Percentiles rank a stretch among this genome's conserved stretches.
Evolutionary conservation across 2,797 vertebrate species (phyloP).

Genomic region (Tiaroga cobitis): DNA sequence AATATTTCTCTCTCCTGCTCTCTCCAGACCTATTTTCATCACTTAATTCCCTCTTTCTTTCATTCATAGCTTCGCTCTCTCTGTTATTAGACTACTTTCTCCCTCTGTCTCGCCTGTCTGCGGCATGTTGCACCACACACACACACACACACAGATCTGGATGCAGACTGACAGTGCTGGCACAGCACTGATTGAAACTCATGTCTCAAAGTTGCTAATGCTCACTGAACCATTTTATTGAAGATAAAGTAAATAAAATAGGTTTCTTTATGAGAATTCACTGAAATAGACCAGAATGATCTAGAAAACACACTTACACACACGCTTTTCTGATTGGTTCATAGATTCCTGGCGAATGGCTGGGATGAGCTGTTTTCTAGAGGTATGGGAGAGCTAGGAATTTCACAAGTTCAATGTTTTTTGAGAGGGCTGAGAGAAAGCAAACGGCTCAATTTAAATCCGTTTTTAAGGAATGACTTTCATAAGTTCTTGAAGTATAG

Average conservation of each 20-base stretch:
- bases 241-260: conserved; percentile 99
- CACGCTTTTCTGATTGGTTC: conserved; percentile 57
- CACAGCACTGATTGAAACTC: conserved; percentile 89
- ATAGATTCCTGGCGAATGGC: conserved; percentile 48
- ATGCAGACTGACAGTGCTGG: conserved; percentile 83
- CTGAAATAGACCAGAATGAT: conserved; percentile 88
- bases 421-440: conserved; percentile 72
- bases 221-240: conserved; percentile 97
- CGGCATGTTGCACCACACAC: conserved; percentile 63
- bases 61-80: conserved; percentile 62
- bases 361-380: conserved; percentile 66
- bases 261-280: conserved; percentile 88
- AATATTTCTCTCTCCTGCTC: conserved; percentile 37
- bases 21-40: conserved; percentile 53
- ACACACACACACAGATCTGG: conserved; percentile 66
- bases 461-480: conserved; percentile 53
- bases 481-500: conserved; percentile 46
- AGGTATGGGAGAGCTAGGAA: conserved; percentile 71
- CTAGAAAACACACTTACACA: conserved; percentile 76
- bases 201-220: conserved; percentile 91
- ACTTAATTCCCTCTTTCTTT: conserved; percentile 54
- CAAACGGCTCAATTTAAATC: conserved; percentile 67
- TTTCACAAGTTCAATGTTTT: conserved; percentile 80
- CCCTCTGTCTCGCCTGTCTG: conserved; percentile 60
- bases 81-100: conserved; percentile 36